Conservation (phyloP, 2,113 vertebrate species). For the Genyomyrus donnyi region DNA sequence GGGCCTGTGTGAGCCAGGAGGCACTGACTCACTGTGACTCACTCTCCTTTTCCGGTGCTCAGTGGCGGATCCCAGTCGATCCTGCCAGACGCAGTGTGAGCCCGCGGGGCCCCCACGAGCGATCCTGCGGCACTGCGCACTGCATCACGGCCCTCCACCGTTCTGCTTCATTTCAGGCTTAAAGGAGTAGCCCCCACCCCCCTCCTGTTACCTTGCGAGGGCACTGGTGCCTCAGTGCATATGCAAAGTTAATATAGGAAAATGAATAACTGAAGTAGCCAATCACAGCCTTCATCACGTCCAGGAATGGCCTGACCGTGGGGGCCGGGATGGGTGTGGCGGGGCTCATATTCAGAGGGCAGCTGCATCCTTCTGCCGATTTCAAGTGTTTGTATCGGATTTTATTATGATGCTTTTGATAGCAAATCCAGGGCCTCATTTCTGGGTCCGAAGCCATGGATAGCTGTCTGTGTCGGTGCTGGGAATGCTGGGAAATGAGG, state of each 20-base stretch:
- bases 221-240: background rate
- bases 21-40: background rate
- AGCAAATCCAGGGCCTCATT: background rate
- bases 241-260: background rate
- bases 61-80: background rate
- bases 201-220: background rate
- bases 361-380: background rate
- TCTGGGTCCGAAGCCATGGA: background rate
- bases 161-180: background rate
- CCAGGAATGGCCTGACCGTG: no score
- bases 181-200: no score
- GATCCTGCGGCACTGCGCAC: background rate
- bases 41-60: background rate
- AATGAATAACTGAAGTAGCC: no score
- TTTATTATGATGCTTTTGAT: background rate
- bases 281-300: no score
- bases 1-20: background rate
- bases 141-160: background rate
- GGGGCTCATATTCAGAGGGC: background rate
- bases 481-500: background rate
- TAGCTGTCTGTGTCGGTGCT: background rate
- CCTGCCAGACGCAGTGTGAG: background rate
- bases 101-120: background rate
- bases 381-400: background rate
- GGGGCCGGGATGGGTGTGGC: background rate